These are phyloP conservation scores for Charanyca ferruginea DNA, from an alignment of 2,888 invertebrate genomes.

Conservation along the genomic window DNA sequence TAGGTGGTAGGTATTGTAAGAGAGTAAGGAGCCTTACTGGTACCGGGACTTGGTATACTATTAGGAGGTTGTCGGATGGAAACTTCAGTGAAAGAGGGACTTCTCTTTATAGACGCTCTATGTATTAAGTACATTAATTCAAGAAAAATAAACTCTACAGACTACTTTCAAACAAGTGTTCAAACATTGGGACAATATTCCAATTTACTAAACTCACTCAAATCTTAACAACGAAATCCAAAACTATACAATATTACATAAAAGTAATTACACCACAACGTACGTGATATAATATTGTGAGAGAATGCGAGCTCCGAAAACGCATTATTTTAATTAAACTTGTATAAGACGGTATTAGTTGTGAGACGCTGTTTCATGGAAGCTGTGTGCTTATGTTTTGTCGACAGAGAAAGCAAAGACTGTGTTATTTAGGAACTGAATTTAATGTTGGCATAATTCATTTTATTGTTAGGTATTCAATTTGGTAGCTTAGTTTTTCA, in stretches of 20 bases:
- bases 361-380: conserved; percentile 48
- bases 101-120: no score
- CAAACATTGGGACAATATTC: background rate
- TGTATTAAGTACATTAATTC: no score
- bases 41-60: no score
- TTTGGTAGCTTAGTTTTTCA: no score
- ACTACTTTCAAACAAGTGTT: background rate
- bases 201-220: background rate
- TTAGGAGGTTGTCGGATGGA: no score
- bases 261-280: conserved; percentile 32
- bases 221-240: conserved; percentile 3
- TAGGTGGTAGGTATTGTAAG: no score
- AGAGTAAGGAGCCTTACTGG: no score
- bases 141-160: background rate
- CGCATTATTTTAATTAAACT: conserved; percentile 73
- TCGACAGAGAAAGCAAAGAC: conserved; percentile 21
- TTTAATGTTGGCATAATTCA: conserved; percentile 1
- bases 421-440: conserved; percentile 9
- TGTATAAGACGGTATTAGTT: conserved; percentile 60
- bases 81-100: no score
- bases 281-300: conserved; percentile 50
- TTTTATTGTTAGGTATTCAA: no score
- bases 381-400: conserved; percentile 48
- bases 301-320: conserved; percentile 58
- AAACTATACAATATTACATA: conserved; percentile 12